These are phyloP conservation scores for Mycetomoellerius zeteki DNA, from an alignment of 1,140 invertebrate species.

Conservation along the genomic window DNA sequence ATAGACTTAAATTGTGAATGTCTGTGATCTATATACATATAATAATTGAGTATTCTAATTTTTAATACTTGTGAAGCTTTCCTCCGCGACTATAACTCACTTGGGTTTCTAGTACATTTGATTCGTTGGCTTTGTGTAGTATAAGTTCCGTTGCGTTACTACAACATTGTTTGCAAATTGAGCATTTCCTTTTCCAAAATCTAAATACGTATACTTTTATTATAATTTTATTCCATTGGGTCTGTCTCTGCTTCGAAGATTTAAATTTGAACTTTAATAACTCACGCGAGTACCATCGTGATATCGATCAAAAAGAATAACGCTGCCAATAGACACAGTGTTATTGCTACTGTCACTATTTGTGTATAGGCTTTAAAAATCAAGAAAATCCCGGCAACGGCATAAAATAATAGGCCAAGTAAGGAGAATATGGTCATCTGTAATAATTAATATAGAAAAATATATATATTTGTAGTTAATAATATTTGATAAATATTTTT, in stretches of 20 bases:
- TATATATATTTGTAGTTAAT: background rate
- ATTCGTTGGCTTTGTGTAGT: background rate
- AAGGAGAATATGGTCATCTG: slow-evolving; percentile 81
- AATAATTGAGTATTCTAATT: background rate
- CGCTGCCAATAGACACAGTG: slow-evolving; percentile 62
- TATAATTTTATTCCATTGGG: background rate
- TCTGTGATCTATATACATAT: too few species aligned
- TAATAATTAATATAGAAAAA: slow-evolving; percentile 18
- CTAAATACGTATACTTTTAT: slow-evolving; percentile 56
- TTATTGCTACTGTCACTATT: slow-evolving; percentile 37
- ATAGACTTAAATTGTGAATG: background rate
- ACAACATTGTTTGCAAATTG: slow-evolving; percentile 56
- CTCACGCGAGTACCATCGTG: slow-evolving; percentile 76
- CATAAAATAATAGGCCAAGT: slow-evolving; percentile 70
- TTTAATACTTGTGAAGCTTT: background rate
- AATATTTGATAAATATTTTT: background rate
- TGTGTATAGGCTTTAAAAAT: background rate
- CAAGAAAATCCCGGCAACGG: background rate
- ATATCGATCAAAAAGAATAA: slow-evolving; percentile 78
- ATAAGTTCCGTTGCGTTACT: slow-evolving; percentile 9
- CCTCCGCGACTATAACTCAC: slow-evolving; percentile 30
- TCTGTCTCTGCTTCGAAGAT: background rate
- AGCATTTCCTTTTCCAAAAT: slow-evolving; percentile 70
- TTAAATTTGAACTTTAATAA: slow-evolving; percentile 16
- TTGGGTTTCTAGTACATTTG: background rate